Evolutionary conservation across 2,888 invertebrate species (phyloP).

Genomic region (Xanthia togata): DNA sequence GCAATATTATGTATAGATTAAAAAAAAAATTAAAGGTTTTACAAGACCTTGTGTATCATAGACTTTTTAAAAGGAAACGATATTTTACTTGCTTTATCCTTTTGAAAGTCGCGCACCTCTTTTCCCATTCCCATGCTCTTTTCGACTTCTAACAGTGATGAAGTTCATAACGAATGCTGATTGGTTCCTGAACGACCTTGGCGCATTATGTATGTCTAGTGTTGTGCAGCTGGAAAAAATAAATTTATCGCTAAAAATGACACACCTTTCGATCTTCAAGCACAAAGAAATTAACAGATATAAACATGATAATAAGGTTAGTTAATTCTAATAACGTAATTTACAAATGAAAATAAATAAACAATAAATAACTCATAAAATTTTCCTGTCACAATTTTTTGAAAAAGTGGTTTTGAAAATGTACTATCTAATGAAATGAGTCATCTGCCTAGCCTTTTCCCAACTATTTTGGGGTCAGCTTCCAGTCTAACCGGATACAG

Average conservation of each 20-base stretch:
- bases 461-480: too few relatives aligned
- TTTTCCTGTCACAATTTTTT: not conserved
- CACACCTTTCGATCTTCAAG: not conserved
- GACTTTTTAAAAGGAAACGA: conserved; percentile 1
- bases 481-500: too few relatives aligned
- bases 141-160: conserved; percentile 58
- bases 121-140: too few relatives aligned
- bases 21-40: not conserved
- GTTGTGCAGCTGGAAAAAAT: conserved; percentile 63
- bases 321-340: not conserved
- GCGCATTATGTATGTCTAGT: conserved; percentile 82
- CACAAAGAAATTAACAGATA: not conserved
- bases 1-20: too few relatives aligned
- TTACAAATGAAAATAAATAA: not conserved
- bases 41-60: not conserved
- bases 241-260: conserved; percentile 26
- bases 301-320: not conserved
- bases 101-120: conserved; percentile 69
- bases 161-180: conserved; percentile 75
- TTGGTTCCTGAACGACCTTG: conserved; percentile 83
- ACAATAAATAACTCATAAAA: not conserved
- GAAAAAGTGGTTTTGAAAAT: not conserved
- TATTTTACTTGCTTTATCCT: conserved; percentile 13
- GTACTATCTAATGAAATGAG: not conserved
- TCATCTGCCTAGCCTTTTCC: too few relatives aligned